Percentiles rank a stretch among this genome's conserved stretches.
These are phyloP conservation scores for Volucella inflata DNA, from an alignment of 2,888 invertebrate genomes.

Conservation along the genomic window DNA sequence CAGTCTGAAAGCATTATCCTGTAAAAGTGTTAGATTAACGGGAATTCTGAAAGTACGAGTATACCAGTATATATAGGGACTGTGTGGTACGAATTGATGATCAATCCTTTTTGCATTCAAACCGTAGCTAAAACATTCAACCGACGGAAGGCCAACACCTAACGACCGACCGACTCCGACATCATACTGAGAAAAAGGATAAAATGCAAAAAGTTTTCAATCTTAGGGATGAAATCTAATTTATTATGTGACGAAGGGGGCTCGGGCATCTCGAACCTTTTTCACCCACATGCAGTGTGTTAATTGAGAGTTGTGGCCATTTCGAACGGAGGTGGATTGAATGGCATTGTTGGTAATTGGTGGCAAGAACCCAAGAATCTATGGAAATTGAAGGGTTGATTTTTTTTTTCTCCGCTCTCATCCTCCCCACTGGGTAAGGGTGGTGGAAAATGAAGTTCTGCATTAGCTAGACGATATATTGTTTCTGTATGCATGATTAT, in stretches of 20 bases:
- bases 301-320: conserved; percentile 59
- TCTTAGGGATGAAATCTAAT: conserved; percentile 72
- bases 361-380: conserved; percentile 37
- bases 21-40: conserved; percentile 29
- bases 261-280: conserved; percentile 41
- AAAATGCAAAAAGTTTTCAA: conserved; percentile 74
- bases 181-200: background rate
- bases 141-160: no score
- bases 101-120: conserved; percentile 67
- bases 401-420: conserved; percentile 12
- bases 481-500: conserved; percentile 71
- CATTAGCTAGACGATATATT: conserved; percentile 65
- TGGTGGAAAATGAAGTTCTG: conserved; percentile 60
- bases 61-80: conserved; percentile 6
- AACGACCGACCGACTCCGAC: conserved; percentile 1
- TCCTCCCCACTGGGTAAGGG: background rate
- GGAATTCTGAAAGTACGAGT: background rate
- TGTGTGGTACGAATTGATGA: conserved; percentile 61
- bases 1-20: conserved; percentile 57
- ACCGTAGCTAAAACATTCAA: conserved; percentile 15
- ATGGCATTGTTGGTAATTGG: conserved; percentile 63
- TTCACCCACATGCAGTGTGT: conserved; percentile 57
- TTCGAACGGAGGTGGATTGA: conserved; percentile 44
- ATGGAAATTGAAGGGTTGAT: conserved; percentile 70
- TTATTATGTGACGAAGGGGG: conserved; percentile 74